Evolutionary conservation across 2,888 invertebrate species (phyloP).

Genomic region (Stenotaenia linearis): DNA sequence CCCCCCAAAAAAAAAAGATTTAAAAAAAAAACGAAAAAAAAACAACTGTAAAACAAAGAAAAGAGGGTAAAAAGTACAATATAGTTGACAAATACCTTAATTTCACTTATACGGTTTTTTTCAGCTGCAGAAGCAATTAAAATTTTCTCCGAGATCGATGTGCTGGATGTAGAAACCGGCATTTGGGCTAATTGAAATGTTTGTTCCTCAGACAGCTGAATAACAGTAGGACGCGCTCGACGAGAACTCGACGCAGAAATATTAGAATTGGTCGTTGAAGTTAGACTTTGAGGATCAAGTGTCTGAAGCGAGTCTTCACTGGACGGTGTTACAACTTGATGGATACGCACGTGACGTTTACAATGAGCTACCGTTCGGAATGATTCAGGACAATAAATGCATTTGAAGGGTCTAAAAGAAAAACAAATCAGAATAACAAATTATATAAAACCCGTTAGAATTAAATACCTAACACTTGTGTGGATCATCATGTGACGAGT

Average conservation of each 20-base stretch:
- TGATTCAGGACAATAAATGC: slow-evolving; percentile 41
- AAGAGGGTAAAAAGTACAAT: no score
- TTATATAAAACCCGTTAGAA: neutral
- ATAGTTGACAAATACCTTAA: no score
- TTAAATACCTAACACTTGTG: slow-evolving; percentile 50
- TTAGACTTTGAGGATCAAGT: neutral
- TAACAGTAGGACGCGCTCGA: slow-evolving; percentile 35
- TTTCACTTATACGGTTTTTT: slow-evolving; percentile 44
- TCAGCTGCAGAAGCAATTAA: slow-evolving; percentile 46
- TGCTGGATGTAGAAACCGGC: slow-evolving; percentile 35
- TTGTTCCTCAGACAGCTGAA: slow-evolving; percentile 42
- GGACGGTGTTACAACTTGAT: neutral
- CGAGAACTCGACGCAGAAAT: neutral
- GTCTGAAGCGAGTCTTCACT: slow-evolving; percentile 1
- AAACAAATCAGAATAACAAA: neutral
- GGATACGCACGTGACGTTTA: slow-evolving; percentile 30
- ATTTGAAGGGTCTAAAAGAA: slow-evolving; percentile 40
- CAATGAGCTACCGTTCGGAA: slow-evolving; percentile 39
- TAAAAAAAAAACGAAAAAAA: neutral
- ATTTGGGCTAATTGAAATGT: slow-evolving; percentile 40
- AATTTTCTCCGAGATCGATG: slow-evolving; percentile 46
- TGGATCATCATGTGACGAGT: slow-evolving; percentile 73
- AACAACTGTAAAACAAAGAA: no score
- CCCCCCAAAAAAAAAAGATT: neutral
- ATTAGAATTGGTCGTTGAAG: neutral